Evolutionary conservation across 2,113 vertebrate genomes (phyloP), one percentile per base, ranked within the genome.

Genomic region (Malurus alboscapulatus): DNA sequence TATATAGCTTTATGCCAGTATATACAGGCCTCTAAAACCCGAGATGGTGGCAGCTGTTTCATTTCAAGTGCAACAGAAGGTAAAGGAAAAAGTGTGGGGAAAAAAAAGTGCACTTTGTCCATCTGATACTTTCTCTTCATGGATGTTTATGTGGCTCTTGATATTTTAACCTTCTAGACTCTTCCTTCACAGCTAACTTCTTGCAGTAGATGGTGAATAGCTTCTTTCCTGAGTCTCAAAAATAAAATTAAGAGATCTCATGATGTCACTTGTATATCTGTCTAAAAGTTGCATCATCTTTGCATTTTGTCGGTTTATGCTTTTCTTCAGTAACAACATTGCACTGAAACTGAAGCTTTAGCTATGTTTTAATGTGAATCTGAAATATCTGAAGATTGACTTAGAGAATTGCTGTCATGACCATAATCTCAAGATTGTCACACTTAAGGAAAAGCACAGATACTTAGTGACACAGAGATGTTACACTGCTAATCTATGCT

Each of bases 1-100:
- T 98, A 97, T 98, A 97, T 99, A 99, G 99, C 99, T 97, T 98
- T 99, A 99, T 99, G 99, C 98, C 98, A 99, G 98, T 99, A 99
- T 99, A 98, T 99, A 98, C 98, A 99, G 97, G 99, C 98, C 98
- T 99, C 99, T 99, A 99, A 99, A 99, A 98, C 97, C 98, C 99
- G 98, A 98, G 99, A 99, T 98, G 98, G 98, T 98, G 98, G 98
- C 98, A 98, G 98, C 98, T 97, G 98, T 98, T 98, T 99, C 97
- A 98, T 98, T 98, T 98, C 98, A 94, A 97, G 97, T 98, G 97
- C 98, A 97, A 96, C 98, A 91, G 98, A 99, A 99, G 99, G 99
- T 99, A 99, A 99, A 98, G 97, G 96, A 94, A 92, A 95, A 96
- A 80, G 71, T 11, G 59, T 87, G 90, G 92, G 91, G 81, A 29